Percentiles rank a stretch among this genome's conserved stretches.
These are phyloP conservation scores for Thripadectes ignobilis DNA, from an alignment of 2,797 vertebrate species.

Conservation along the genomic window DNA sequence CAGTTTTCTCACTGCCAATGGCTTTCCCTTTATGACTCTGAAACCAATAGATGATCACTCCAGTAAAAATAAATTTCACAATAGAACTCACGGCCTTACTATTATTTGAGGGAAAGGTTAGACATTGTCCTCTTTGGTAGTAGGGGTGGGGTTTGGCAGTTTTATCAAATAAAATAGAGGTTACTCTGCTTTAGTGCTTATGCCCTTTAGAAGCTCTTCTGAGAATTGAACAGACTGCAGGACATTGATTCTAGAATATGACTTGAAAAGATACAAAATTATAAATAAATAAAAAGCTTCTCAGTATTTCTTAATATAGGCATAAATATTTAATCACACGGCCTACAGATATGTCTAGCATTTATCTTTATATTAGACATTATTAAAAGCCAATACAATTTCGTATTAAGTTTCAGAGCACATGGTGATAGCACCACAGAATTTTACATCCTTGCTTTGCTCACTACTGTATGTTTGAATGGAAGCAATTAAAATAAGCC, in stretches of 20 bases:
- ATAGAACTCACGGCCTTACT: background rate
- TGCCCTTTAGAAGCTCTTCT: constrained; percentile 11
- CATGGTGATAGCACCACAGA: background rate
- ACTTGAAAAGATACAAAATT: constrained; percentile 19
- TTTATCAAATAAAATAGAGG: background rate
- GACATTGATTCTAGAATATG: background rate
- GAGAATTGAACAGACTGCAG: background rate
- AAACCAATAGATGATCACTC: background rate
- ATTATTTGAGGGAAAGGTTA: background rate
- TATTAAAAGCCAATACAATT: background rate
- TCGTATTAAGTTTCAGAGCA: background rate
- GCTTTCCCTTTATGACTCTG: background rate
- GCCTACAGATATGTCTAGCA: background rate
- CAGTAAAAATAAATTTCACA: background rate
- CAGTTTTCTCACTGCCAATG: background rate
- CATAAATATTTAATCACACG: constrained; percentile 40
- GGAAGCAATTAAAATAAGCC: background rate
- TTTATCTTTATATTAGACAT: constrained; percentile 23
- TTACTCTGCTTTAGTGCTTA: background rate
- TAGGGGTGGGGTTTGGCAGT: background rate
- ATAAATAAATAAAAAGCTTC: constrained; percentile 61
- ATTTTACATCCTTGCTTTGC: background rate
- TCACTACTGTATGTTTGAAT: background rate
- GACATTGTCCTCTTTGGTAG: background rate
- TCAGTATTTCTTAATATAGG: constrained; percentile 8